Evolutionary conservation across 2,888 invertebrate species (phyloP).

Genomic region (Zaprionus lineosus): DNA sequence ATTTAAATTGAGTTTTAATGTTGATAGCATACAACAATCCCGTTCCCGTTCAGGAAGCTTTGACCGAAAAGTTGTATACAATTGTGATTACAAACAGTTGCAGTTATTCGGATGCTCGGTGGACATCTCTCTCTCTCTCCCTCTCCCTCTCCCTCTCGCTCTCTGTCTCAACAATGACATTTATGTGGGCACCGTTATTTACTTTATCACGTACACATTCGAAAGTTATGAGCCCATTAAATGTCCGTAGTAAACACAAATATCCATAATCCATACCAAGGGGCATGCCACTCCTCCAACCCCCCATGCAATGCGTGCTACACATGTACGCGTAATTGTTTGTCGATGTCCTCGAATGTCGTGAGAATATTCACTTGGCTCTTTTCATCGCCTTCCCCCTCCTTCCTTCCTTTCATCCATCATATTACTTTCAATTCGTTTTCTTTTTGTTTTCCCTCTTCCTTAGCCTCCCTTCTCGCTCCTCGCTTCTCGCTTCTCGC

Average conservation of each 20-base stretch:
- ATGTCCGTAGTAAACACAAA: constrained; percentile 70
- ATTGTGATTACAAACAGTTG: constrained; percentile 56
- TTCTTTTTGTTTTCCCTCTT: constrained; percentile 5
- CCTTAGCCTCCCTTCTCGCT: not conserved
- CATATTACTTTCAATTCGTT: not conserved
- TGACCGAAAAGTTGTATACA: constrained; percentile 58
- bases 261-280: constrained; percentile 69
- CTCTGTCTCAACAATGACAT: constrained; percentile 27
- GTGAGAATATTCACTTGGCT: constrained; percentile 68
- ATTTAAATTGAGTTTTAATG: constrained; percentile 82
- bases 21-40: constrained; percentile 61
- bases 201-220: constrained; percentile 65
- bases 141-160: no score
- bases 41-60: constrained; percentile 12
- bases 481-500: no score
- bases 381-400: constrained; percentile 7
- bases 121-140: no score
- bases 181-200: constrained; percentile 78
- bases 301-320: constrained; percentile 19
- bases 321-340: constrained; percentile 76
- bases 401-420: constrained; percentile 1
- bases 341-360: constrained; percentile 70
- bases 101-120: no score
- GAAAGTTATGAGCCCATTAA: constrained; percentile 75
- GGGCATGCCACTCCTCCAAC: constrained; percentile 27